A percentile compares a stretch with the other conserved stretches of the same genome.
Conservation (phyloP, 2,888 invertebrate genomes). For the Andricus curvator region DNA sequence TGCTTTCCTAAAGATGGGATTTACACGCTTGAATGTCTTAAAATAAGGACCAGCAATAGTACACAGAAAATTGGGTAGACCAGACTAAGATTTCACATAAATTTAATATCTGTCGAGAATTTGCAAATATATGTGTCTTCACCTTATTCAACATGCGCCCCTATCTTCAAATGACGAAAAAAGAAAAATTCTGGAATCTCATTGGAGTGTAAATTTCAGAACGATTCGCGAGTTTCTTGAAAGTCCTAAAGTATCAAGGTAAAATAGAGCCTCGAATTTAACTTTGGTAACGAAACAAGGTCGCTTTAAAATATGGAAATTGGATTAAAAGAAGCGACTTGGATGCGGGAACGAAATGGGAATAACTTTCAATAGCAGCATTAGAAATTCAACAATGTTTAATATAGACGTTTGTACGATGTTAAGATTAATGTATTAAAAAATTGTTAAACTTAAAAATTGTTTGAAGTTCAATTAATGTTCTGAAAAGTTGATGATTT, state of each 20-base stretch:
- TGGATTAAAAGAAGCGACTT: slow-evolving; percentile 35
- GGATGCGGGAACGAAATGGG: slow-evolving; percentile 13
- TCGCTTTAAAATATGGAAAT: slow-evolving; percentile 28
- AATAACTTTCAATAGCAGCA: background rate
- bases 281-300: slow-evolving; percentile 45
- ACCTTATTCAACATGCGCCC: background rate
- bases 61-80: background rate
- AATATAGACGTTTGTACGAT: too few relatives aligned
- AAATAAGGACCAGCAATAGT: slow-evolving; percentile 64
- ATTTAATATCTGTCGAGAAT: background rate
- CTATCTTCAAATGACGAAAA: slow-evolving; percentile 16
- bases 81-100: background rate
- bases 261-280: slow-evolving; percentile 48
- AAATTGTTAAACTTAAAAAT: too few relatives aligned
- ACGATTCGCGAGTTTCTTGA: background rate
- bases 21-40: slow-evolving; percentile 66
- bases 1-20: background rate
- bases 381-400: background rate
- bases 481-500: too few relatives aligned
- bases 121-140: background rate
- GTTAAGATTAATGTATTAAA: too few relatives aligned
- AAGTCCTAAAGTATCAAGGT: background rate
- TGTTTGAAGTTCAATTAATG: too few relatives aligned
- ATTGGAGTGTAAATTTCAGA: background rate
- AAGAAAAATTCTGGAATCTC: background rate